These are phyloP conservation scores for Diceros bicornis DNA, from an alignment of 2,797 vertebrate genomes.

Conservation along the genomic window DNA sequence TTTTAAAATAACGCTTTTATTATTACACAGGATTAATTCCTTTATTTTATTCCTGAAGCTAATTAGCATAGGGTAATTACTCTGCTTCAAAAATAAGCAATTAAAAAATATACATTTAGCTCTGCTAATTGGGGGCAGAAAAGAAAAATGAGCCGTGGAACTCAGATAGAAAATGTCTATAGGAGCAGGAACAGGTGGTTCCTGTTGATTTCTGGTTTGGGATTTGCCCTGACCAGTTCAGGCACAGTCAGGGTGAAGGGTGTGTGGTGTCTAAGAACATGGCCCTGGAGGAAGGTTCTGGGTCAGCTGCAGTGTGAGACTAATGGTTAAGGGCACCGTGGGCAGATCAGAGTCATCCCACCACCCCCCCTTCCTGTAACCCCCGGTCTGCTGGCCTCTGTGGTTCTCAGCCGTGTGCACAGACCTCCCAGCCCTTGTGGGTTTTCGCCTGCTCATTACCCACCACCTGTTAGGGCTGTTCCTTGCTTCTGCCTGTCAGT, in stretches of 20 bases:
- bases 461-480: not conserved
- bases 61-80: constrained; percentile 66
- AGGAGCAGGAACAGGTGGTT: not conserved
- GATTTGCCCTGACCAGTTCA: fast-evolving
- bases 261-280: not conserved
- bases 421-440: not conserved
- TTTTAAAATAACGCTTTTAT: constrained; percentile 51
- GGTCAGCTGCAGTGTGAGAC: not conserved
- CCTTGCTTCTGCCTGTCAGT: not conserved
- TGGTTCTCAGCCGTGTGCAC: fast-evolving
- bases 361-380: not conserved
- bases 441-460: not conserved
- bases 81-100: constrained; percentile 28
- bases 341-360: not conserved
- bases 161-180: not conserved
- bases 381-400: not conserved
- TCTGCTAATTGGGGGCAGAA: constrained; percentile 47
- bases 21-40: not conserved
- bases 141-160: not conserved
- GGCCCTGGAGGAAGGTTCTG: constrained; percentile 1
- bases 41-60: constrained; percentile 62
- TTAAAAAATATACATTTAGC: not conserved
- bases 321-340: fast-evolving
- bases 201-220: not conserved
- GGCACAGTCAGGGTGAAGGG: fast-evolving